A percentile compares a stretch with the other conserved stretches of the same genome.
Conservation (phyloP, 2,888 invertebrate species). For the Aquatica leii region DNA sequence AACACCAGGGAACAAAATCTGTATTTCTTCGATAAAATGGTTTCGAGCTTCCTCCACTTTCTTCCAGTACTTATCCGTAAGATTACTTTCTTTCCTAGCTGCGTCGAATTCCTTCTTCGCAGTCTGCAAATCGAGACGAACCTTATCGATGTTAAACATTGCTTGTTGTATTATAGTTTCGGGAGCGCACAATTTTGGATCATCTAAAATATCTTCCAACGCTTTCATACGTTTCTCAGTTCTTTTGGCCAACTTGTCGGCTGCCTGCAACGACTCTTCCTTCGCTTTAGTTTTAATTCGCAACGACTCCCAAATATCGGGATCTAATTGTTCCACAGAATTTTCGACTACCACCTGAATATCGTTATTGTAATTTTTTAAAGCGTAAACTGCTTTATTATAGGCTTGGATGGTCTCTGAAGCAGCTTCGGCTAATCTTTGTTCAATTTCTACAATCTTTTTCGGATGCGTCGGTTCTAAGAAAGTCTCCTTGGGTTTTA, state of each 20-base stretch:
- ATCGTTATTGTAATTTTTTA: conserved; percentile 66
- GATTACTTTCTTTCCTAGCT: conserved; percentile 66
- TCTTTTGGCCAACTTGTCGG: conserved; percentile 66
- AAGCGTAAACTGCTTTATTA: conserved; percentile 67
- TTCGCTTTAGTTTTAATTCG: conserved; percentile 68
- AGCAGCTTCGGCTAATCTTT: conserved; percentile 64
- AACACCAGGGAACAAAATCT: conserved; percentile 76
- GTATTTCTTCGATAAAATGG: conserved; percentile 70
- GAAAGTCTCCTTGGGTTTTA: conserved; percentile 46
- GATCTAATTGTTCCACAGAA: conserved; percentile 68
- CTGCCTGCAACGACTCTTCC: conserved; percentile 64
- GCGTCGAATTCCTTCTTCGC: conserved; percentile 68
- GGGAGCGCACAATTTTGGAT: conserved; percentile 57
- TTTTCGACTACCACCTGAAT: conserved; percentile 68
- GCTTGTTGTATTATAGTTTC: conserved; percentile 63
- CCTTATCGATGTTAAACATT: conserved; percentile 63
- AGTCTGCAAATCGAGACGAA: conserved; percentile 66
- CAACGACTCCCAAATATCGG: conserved; percentile 65
- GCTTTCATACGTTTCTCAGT: conserved; percentile 57
- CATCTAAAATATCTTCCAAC: conserved; percentile 59
- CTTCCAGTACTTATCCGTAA: conserved; percentile 84
- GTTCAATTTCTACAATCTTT: conserved; percentile 66
- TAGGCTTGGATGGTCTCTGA: conserved; percentile 74
- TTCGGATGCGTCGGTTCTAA: conserved; percentile 58
- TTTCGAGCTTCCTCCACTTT: conserved; percentile 73